Evolutionary conservation across 2,888 invertebrate species (phyloP), one percentile per base, ranked within the genome.

Genomic region (Andrena minutula): DNA sequence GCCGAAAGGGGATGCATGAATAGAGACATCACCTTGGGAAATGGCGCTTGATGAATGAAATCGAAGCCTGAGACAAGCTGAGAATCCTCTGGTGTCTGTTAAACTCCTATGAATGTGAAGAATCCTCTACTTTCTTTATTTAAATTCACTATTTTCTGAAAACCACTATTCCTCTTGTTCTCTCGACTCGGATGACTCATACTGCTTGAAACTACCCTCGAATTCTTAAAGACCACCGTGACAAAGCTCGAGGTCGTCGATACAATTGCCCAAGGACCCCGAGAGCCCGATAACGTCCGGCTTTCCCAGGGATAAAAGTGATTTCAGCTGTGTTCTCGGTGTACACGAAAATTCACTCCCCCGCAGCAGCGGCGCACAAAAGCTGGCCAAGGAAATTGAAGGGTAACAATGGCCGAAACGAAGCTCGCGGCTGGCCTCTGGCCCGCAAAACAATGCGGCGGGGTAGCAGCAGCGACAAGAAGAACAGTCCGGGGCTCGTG

Each of bases 391-490:
- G 30, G 49, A 58, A 61, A 65, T 69, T 60, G 56, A 70, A 51
- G 51, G 20, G 35, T 60, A 64, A 65, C 75, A 79, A 79, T 75
- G 28, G 35, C 41, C 35, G 61, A 41, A 47, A 70, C 64, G 79
- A n/a, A 58, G 26, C 41, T 10, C 20, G 28, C 12, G 78, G 58
- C 30, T 47, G 49, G 35, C 35, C 71, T 79, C 60, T 47, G 35
- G 10, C 47, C 23, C 60, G 12, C 66, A 66, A 79, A 75, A 79
- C 79, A 75, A 79, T 71, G 28, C 71, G 0, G 53, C 61, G 41
- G 23, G 41, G 12, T 5, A 41, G 5, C 41, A 5, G 47, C 23
- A 20, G 23, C 12, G 53, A 51, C 63, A 8, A 73, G 51, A 51
- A 68, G 56, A 60, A 65, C 63, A 20, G 58, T 7, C 58, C 41